Conservation (phyloP, 2,888 invertebrate genomes). For the Tuberolachnus salignus region DNA sequence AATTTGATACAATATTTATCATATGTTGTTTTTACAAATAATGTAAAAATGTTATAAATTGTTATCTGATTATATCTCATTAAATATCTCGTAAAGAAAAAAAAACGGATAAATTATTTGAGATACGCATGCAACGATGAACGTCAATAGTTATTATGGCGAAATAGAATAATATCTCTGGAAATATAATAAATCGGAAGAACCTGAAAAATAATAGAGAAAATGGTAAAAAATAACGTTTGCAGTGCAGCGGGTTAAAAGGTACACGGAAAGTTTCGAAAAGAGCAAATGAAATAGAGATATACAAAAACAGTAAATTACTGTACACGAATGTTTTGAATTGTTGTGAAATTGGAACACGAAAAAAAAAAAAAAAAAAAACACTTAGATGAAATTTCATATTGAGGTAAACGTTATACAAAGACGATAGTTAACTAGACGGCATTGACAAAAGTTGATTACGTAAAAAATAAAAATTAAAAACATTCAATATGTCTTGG, state of each 20-base stretch:
- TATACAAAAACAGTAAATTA: not conserved
- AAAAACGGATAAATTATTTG: too few relatives aligned
- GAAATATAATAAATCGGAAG: conserved; percentile 14
- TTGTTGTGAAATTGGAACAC: not conserved
- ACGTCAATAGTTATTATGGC: too few relatives aligned
- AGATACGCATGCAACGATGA: too few relatives aligned
- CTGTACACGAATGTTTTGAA: not conserved
- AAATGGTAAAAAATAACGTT: not conserved
- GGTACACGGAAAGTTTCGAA: not conserved
- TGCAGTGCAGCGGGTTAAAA: not conserved
- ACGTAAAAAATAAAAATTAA: not conserved
- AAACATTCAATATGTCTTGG: not conserved
- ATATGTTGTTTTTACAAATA: too few relatives aligned
- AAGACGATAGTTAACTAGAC: not conserved
- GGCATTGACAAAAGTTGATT: not conserved
- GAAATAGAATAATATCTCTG: not conserved
- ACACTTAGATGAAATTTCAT: not conserved
- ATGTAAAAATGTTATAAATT: too few relatives aligned
- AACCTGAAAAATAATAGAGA: not conserved
- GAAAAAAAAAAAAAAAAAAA: too few relatives aligned
- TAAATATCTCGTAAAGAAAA: too few relatives aligned
- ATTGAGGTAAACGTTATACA: not conserved
- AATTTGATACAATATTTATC: too few relatives aligned
- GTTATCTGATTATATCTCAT: too few relatives aligned
- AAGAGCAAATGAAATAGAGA: not conserved